Percentiles rank a stretch among this genome's conserved stretches.
These are phyloP conservation scores for Eonycteris spelaea DNA, from an alignment of 2,113 vertebrate genomes.

Conservation along the genomic window DNA sequence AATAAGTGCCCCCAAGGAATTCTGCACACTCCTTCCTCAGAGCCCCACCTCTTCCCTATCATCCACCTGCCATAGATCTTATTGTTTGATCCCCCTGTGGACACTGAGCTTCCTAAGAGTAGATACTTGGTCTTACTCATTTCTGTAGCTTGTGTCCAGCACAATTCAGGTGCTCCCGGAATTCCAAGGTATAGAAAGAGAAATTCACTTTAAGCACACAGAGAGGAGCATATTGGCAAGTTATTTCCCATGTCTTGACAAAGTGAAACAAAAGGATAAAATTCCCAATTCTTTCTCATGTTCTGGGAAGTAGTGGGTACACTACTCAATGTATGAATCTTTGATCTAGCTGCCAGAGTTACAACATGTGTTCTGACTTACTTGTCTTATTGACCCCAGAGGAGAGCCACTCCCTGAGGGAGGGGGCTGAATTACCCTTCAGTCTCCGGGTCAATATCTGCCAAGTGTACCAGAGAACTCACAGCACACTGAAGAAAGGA, in stretches of 20 bases:
- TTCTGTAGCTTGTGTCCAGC: neutral
- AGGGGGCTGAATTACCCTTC: neutral
- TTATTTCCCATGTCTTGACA: neutral
- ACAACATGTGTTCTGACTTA: neutral
- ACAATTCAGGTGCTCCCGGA: neutral
- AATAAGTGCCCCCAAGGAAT: neutral
- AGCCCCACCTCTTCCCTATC: neutral
- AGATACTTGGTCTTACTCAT: neutral
- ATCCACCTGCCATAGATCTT: neutral
- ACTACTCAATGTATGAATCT: neutral
- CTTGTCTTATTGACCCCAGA: neutral
- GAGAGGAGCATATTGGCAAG: neutral
- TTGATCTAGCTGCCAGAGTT: neutral
- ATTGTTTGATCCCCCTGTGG: neutral
- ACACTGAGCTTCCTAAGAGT: neutral
- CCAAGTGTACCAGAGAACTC: neutral
- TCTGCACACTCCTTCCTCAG: neutral
- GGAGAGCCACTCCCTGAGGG: neutral
- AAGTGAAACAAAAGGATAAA: neutral
- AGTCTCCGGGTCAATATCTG: neutral
- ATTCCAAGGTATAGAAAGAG: neutral
- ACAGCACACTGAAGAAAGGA: neutral
- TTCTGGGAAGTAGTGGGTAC: neutral
- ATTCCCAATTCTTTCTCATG: neutral
- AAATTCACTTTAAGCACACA: neutral